phyloP scores from a whole-genome alignment of 1,140 invertebrate genomes.

The Condylostylus longicornis region DNA sequence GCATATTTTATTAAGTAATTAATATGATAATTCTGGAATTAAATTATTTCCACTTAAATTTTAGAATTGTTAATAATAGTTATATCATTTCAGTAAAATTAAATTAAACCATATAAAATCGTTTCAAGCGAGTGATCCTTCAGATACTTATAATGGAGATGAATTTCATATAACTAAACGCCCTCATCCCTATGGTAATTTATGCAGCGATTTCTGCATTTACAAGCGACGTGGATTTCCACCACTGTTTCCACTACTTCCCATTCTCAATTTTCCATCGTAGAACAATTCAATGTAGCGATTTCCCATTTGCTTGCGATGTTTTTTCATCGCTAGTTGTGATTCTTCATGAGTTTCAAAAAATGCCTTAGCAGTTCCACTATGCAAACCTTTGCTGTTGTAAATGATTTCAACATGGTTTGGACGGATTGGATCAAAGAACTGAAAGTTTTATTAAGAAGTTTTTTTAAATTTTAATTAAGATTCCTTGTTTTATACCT shows the following conservation, averaged over 20 bases:
- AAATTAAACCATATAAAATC: too few relatives aligned
- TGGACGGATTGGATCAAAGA: slow-evolving; percentile 29
- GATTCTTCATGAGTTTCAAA: slow-evolving; percentile 64
- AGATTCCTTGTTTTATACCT: slow-evolving; percentile 11
- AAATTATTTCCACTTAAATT: too few relatives aligned
- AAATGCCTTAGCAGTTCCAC: slow-evolving; percentile 81
- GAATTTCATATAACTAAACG: too few relatives aligned
- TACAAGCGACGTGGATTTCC: too few relatives aligned
- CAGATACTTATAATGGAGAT: too few relatives aligned
- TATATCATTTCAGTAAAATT: too few relatives aligned
- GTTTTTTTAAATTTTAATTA: not conserved
- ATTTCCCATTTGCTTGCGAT: slow-evolving; percentile 75
- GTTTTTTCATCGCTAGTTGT: slow-evolving; percentile 57
- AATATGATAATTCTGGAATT: too few relatives aligned
- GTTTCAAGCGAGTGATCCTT: too few relatives aligned
- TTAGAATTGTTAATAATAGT: too few relatives aligned
- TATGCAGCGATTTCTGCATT: slow-evolving; percentile 7
- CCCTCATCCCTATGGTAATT: not conserved
- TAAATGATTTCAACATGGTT: slow-evolving; percentile 27
- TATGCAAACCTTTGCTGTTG: slow-evolving; percentile 57
- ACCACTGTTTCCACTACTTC: slow-evolving; percentile 9
- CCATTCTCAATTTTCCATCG: slow-evolving; percentile 23
- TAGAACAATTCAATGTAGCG: slow-evolving; percentile 65
- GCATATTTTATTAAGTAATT: too few relatives aligned
- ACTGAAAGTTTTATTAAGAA: slow-evolving; percentile 12